Conservation (phyloP, 2,888 invertebrate species). For the Brassicogethes aeneus region DNA sequence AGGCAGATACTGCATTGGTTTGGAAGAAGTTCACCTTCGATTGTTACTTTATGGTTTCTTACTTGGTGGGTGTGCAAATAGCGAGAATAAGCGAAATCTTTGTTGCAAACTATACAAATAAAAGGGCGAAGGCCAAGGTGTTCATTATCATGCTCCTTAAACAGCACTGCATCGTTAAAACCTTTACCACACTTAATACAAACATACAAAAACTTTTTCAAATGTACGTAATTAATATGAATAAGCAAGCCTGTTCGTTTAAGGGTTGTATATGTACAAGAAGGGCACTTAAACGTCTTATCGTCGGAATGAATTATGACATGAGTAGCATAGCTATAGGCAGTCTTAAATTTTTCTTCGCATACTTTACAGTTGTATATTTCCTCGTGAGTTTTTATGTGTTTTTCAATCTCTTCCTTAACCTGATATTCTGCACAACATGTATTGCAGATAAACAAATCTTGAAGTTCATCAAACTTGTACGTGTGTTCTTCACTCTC, state of each 20-base stretch:
- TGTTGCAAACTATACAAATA: constrained; percentile 45
- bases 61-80: constrained; percentile 30
- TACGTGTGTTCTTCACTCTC: constrained; percentile 26
- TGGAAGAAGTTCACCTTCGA: constrained; percentile 39
- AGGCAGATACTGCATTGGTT: constrained; percentile 32
- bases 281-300: constrained; percentile 29
- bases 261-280: constrained; percentile 29
- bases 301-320: constrained; percentile 28
- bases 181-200: constrained; percentile 48
- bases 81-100: constrained; percentile 44
- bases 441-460: constrained; percentile 27
- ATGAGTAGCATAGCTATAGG: constrained; percentile 33
- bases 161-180: constrained; percentile 45
- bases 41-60: constrained; percentile 32
- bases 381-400: constrained; percentile 27
- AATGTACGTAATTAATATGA: constrained; percentile 33
- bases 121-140: constrained; percentile 46
- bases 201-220: constrained; percentile 40
- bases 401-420: constrained; percentile 24
- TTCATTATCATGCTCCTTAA: constrained; percentile 48
- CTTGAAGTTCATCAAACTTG: constrained; percentile 25
- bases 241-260: constrained; percentile 27
- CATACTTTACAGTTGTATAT: constrained; percentile 40
- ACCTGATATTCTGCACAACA: constrained; percentile 26
- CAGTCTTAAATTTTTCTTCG: constrained; percentile 28